Evolutionary conservation across 2,797 vertebrate genomes (phyloP).

Genomic region (Acropternis orthonyx): DNA sequence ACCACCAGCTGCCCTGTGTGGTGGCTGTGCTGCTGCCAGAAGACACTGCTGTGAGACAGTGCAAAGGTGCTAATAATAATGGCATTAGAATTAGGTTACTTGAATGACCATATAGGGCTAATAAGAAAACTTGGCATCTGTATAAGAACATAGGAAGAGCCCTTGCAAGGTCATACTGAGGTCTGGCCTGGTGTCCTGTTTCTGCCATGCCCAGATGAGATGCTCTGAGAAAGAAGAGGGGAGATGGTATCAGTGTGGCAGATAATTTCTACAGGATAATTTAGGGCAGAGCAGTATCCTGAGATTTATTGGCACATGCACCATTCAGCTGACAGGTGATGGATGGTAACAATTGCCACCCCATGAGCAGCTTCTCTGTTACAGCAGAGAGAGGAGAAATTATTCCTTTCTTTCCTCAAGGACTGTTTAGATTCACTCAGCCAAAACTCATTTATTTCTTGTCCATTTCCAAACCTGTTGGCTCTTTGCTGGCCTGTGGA

Average conservation of each 20-base stretch:
- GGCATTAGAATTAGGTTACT: neutral
- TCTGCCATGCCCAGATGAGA: neutral
- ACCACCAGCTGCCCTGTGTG: accelerated
- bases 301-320: accelerated
- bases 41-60: neutral
- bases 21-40: neutral
- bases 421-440: neutral
- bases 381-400: neutral
- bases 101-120: neutral
- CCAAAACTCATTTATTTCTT: neutral
- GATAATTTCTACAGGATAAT: neutral
- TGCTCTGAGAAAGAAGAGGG: neutral
- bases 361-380: neutral
- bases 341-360: neutral
- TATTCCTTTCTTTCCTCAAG: neutral
- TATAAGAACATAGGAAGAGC: neutral
- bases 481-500: neutral
- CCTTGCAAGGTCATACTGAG: neutral
- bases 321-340: accelerated
- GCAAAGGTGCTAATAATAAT: neutral
- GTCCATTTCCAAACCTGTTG: neutral
- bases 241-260: neutral
- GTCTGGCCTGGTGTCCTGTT: neutral
- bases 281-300: neutral
- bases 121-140: neutral